phyloP scores from a whole-genome alignment of 2,113 vertebrate species.

The Otis tarda region DNA sequence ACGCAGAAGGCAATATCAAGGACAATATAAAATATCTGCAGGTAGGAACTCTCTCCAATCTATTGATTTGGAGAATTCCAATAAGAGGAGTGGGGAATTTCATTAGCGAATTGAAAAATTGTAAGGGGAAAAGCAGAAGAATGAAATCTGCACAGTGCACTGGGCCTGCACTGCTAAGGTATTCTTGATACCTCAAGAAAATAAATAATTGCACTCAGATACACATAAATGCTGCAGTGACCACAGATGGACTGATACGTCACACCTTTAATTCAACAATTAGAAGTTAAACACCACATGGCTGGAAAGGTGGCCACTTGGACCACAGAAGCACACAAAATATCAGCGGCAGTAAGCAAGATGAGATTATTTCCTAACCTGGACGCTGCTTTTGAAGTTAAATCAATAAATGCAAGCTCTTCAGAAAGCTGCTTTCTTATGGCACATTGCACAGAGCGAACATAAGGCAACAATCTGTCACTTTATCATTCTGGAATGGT shows the following conservation, averaged over 20 bases:
- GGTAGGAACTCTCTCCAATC: not conserved
- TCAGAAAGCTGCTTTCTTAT: not conserved
- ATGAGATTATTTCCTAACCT: not conserved
- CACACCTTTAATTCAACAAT: not conserved
- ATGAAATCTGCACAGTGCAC: not conserved
- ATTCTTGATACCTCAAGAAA: not conserved
- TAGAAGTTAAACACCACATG: not conserved
- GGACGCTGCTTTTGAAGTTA: not conserved
- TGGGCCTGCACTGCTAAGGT: not conserved
- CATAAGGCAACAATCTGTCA: not conserved
- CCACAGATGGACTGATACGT: not conserved
- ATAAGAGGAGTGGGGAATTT: not conserved
- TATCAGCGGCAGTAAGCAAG: not conserved
- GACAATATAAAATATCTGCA: not conserved
- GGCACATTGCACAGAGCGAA: not conserved
- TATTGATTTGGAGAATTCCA: not conserved
- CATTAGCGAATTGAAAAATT: not conserved
- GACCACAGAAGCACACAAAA: not conserved
- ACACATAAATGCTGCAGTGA: not conserved
- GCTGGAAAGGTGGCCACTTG: not conserved
- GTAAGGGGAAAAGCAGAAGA: not conserved
- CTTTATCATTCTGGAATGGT: not conserved
- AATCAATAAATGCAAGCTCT: not conserved
- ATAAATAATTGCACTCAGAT: not conserved
- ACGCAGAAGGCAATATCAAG: not conserved